Base-by-base conservation (phyloP, 1,140 invertebrate genomes). In the Drosophila pseudoananassae region DNA sequence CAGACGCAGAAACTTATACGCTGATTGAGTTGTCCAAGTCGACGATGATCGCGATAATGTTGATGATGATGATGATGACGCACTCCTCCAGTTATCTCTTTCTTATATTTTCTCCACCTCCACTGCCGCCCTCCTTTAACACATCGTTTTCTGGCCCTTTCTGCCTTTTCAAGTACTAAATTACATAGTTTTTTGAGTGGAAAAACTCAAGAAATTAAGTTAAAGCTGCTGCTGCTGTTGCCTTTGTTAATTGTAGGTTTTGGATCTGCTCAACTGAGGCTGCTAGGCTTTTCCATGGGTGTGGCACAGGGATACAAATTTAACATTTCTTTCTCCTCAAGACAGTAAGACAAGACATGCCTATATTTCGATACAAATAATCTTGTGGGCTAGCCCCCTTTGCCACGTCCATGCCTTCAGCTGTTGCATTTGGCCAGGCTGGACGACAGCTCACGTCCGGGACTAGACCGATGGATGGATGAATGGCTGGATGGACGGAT, bases 151-250 rank as follows among this genome's bases (percentile, higher is more conserved):
- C 75, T 36, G 63, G 79, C 69, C 55, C 78, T 82, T 66, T 74
- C 83, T 64, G 82, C 74, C 5, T 51, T 64, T 68, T 69, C 78
- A 88, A 87, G 83, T 87, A 69, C 83, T 87, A 87, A 87, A 87
- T 87, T 87, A 87, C 83, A 87, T 87, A 87, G 83, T 87, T 87
- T 88, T 83, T 82, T 76, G 78, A 88, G 83, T 83, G 83, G 83
- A 88, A 87, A 84, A 85, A 83, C 78, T 88, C 74, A 82, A 78
- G 82, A 87, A 87, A 88, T 87, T 77, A 87, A 88, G 83, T 87
- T 87, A 82, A 54, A 65, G 81, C 81, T 85, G 79, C 73, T 71
- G 51, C 51, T 61, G 72, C 53, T 50, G 77, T 10, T 53, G 65
- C 60, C 56, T 69, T 65, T 76, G 77, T 75, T 84, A 84, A 84